Conservation (phyloP, 2,888 invertebrate genomes). For the Caenorhabditis sp. region DNA sequence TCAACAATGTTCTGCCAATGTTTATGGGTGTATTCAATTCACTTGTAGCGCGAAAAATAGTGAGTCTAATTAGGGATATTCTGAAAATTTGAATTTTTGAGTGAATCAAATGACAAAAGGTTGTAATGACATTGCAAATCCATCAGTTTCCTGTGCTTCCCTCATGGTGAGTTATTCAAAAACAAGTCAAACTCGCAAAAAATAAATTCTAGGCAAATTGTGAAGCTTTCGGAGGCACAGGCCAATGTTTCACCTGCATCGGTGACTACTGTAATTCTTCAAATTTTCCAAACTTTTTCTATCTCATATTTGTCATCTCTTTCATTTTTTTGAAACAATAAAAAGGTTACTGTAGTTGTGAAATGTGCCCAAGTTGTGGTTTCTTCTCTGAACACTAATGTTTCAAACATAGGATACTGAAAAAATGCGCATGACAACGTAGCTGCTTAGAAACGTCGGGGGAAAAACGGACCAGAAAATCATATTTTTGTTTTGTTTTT, state of each 20-base stretch:
- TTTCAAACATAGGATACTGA: too few species aligned
- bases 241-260: slow-evolving; percentile 34
- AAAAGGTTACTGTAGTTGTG: too few species aligned
- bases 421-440: neutral
- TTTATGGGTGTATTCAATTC: slow-evolving; percentile 35
- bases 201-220: slow-evolving; percentile 37
- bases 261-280: slow-evolving; percentile 30
- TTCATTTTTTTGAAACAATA: neutral
- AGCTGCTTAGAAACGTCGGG: neutral
- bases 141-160: slow-evolving; percentile 25
- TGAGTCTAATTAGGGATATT: slow-evolving; percentile 5
- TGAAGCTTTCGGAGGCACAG: slow-evolving; percentile 31
- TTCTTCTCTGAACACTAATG: too few species aligned
- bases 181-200: neutral
- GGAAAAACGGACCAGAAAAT: neutral
- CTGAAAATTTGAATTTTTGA: slow-evolving; percentile 6
- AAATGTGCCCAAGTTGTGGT: too few species aligned
- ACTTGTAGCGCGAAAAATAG: slow-evolving; percentile 31
- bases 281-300: too few species aligned
- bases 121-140: slow-evolving; percentile 32
- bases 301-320: neutral
- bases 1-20: slow-evolving; percentile 23
- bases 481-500: neutral
- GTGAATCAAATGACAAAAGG: slow-evolving; percentile 34
- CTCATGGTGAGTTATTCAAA: slow-evolving; percentile 18